Evolutionary conservation across 1,140 invertebrate species (phyloP), one percentile per base, ranked within the genome.

Genomic region (Sarcophaga peregrina): DNA sequence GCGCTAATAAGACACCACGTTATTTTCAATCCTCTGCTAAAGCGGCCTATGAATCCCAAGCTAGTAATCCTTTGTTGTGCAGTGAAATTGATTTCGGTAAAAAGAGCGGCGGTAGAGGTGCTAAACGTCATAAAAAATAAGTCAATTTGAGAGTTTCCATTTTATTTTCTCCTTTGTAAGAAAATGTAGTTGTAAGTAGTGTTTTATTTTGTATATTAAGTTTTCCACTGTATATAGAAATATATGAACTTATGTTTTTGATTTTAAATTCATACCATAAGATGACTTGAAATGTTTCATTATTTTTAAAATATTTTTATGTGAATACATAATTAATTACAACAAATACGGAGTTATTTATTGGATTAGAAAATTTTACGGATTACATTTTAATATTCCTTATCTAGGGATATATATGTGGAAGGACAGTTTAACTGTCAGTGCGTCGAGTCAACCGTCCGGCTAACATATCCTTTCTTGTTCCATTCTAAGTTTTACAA

Each of bases 31-130:
- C 1, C 47, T 85, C 62, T 83, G 81, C 82, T 83, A 88, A 90
- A 78, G 86, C 90, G 0, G 87, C 89, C 11, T 87, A 85, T 45
- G 86, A 88, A 81, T 84, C 86, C 20, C 86, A 90, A 52, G 89
- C 86, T 84, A 87, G 87, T 20, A 89, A 91, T 87, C 91, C 89
- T 1, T 81, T 90, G 54, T 88, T 91, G 86, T 84, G 86, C 82
- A 87, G 86, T 54, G 85, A 89, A 81, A 85, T 91, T 17, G 87
- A 90, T 78, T 89, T 86, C 76, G 85, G 85, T 68, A 89, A 87
- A 46, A 86, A 85, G 45, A 83, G 85, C 8, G 68, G 48, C 5
- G 73, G 72, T 1, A 52, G 52, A 8, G 73, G 72, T 3, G 47
- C 45, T 0, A 85, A 83, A 13, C 84, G 83, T 58, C 68, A 50